Percentiles rank a stretch among this genome's conserved stretches.
These are phyloP conservation scores for Trochalopteron elliotii DNA, from an alignment of 2,113 vertebrate species.

Conservation along the genomic window DNA sequence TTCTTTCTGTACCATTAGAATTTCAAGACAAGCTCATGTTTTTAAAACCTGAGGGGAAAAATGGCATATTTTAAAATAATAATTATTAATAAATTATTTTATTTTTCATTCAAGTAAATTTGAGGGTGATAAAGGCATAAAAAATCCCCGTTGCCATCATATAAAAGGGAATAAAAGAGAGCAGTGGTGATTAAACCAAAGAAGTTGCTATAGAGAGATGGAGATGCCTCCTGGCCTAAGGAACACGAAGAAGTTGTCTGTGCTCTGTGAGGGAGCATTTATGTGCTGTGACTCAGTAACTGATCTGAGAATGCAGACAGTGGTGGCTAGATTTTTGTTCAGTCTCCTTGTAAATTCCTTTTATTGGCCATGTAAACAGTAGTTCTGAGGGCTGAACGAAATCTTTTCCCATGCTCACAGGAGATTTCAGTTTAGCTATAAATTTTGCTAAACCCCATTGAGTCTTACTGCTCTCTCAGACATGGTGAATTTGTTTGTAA, in stretches of 20 bases:
- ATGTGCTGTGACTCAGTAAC: not conserved
- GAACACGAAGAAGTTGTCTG: not conserved
- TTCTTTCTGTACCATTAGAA: not conserved
- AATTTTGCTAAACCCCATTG: constrained; percentile 51
- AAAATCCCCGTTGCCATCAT: not conserved
- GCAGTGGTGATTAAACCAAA: not conserved
- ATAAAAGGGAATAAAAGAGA: not conserved
- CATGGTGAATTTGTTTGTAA: constrained; percentile 52
- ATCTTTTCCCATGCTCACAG: constrained; percentile 14
- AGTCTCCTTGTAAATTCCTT: constrained; percentile 44
- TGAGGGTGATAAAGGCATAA: not conserved
- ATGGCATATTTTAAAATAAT: not conserved
- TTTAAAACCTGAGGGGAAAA: not conserved
- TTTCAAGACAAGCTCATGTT: not conserved
- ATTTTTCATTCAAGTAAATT: not conserved
- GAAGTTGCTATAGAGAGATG: not conserved
- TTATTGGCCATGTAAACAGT: constrained; percentile 46
- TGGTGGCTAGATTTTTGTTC: not conserved
- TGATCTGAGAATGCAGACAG: not conserved
- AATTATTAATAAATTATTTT: not conserved
- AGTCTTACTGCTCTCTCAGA: constrained; percentile 16
- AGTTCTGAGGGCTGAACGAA: constrained; percentile 3
- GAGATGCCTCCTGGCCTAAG: not conserved
- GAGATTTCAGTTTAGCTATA: constrained; percentile 31
- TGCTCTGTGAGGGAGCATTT: not conserved